Conservation (phyloP, 2,797 vertebrate genomes). For the Enteromius viviparus region DNA sequence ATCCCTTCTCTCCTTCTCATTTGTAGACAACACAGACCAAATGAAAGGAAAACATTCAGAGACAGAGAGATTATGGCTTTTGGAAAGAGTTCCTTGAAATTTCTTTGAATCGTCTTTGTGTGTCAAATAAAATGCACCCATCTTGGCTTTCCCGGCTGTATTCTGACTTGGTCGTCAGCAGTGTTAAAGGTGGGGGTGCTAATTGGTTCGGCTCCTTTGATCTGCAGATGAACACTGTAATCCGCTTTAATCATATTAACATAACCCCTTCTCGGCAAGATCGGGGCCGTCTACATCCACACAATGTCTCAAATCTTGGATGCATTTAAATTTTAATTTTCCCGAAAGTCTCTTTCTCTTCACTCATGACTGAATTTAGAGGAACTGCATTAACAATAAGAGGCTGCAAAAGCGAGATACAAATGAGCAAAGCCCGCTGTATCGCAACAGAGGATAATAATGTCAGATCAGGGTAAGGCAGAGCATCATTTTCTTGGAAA, state of each 20-base stretch:
- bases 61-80: background rate
- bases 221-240: slow-evolving; percentile 75
- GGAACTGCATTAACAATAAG: slow-evolving; percentile 7
- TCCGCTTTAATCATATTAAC: slow-evolving; percentile 79
- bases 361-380: slow-evolving; percentile 11
- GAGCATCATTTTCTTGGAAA: slow-evolving; percentile 33
- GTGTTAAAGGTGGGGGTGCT: slow-evolving; percentile 74
- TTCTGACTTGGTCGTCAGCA: slow-evolving; percentile 47
- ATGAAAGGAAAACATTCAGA: slow-evolving; percentile 28
- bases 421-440: background rate
- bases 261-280: slow-evolving; percentile 68
- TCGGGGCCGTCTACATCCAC: slow-evolving; percentile 60
- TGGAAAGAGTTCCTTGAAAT: slow-evolving; percentile 9
- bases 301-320: slow-evolving; percentile 23
- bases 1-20: background rate
- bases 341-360: background rate
- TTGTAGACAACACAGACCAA: slow-evolving; percentile 10
- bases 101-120: background rate
- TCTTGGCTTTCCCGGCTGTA: slow-evolving; percentile 51
- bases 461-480: slow-evolving; percentile 20
- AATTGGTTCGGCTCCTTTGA: slow-evolving; percentile 81
- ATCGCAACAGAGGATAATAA: slow-evolving; percentile 14
- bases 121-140: background rate
- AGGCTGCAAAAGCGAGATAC: background rate
- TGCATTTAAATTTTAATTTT: slow-evolving; percentile 2